phyloP scores from a whole-genome alignment of 2,888 invertebrate genomes.

The Temnothorax ravouxi region DNA sequence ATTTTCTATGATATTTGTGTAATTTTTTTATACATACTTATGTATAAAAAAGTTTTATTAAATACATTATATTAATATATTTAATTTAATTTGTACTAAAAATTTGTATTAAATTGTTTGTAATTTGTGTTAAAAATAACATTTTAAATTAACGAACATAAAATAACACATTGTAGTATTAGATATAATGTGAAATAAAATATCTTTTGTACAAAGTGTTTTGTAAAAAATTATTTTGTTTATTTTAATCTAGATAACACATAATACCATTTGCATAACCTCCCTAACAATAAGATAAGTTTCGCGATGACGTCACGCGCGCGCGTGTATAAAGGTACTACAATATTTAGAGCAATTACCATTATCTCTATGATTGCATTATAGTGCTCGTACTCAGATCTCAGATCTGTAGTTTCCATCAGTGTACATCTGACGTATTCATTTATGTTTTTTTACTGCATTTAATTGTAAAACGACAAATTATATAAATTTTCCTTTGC shows the following conservation, averaged over 20 bases:
- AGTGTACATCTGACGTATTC: conserved; percentile 71
- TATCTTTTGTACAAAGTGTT: background rate
- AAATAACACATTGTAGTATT: background rate
- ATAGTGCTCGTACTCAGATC: conserved; percentile 58
- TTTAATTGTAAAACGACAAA: background rate
- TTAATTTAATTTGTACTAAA: background rate
- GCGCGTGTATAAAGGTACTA: background rate
- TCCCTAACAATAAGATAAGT: background rate
- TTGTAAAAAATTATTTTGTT: background rate
- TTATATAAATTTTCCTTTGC: background rate
- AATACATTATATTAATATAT: background rate
- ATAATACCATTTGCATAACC: background rate
- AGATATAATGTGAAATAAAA: conserved; percentile 3
- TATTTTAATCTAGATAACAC: background rate
- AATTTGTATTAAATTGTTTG: conserved; percentile 1
- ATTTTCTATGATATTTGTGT: background rate
- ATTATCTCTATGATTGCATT: conserved; percentile 21
- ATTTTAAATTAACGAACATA: background rate
- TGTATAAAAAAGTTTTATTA: background rate
- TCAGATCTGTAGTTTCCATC: conserved; percentile 73
- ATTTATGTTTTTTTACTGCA: conserved; percentile 39
- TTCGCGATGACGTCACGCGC: background rate
- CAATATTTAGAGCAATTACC: conserved; percentile 40
- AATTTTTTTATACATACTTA: background rate
- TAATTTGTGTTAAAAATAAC: background rate